A percentile compares a stretch with the other conserved stretches of the same genome.
These are phyloP conservation scores for Blastomussa wellsi DNA, from an alignment of 92 coral and sea anemone genomes.

Conservation along the genomic window DNA sequence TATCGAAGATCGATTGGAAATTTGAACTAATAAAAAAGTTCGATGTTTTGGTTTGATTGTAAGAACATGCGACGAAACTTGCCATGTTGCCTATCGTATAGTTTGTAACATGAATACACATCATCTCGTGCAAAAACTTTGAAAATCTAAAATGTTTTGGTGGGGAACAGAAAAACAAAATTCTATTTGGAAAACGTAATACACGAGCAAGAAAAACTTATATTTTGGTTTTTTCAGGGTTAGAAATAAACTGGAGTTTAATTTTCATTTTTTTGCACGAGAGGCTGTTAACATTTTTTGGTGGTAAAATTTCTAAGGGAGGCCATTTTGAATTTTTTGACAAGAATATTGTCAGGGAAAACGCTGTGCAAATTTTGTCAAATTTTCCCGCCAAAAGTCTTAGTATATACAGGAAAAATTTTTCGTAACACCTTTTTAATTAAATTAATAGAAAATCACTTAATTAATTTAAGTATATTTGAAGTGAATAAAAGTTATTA, in stretches of 20 bases:
- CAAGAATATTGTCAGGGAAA: conserved; percentile 8
- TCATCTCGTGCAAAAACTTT: not conserved
- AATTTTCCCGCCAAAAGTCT: conserved; percentile 37
- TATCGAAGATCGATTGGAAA: not conserved
- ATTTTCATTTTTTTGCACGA: conserved; percentile 3
- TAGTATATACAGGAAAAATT: not conserved
- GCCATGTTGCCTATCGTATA: not conserved
- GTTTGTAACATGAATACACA: not conserved
- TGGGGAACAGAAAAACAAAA: not conserved
- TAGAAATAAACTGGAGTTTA: not conserved
- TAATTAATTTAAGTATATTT: not conserved
- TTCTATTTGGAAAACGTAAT: not conserved
- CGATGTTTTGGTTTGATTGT: not conserved
- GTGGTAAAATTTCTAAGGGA: not conserved
- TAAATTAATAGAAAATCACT: not conserved
- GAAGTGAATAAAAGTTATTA: not conserved
- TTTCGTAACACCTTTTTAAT: not conserved
- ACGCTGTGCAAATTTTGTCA: conserved; percentile 12
- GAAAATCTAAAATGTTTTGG: not conserved
- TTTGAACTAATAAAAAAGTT: not conserved
- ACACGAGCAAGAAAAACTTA: not conserved
- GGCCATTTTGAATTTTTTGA: conserved; percentile 8
- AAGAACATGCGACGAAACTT: not conserved
- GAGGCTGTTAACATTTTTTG: not conserved
- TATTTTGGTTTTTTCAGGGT: not conserved